A percentile compares a stretch with the other conserved stretches of the same genome.
These are phyloP conservation scores for Clepsis dumicolana DNA, from an alignment of 2,888 invertebrate genomes.

Conservation along the genomic window DNA sequence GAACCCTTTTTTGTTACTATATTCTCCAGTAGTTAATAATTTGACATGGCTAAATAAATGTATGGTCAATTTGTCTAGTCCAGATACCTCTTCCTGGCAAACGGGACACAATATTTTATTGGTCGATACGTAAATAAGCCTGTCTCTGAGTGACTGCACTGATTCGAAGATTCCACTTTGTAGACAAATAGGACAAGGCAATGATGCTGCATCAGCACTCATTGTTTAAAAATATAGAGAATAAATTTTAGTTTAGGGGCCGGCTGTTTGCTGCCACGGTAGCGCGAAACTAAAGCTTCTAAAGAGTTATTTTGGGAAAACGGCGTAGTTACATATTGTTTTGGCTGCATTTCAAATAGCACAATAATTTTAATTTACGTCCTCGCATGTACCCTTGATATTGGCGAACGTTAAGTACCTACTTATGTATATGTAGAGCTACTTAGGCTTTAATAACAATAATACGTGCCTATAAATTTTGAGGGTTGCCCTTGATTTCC, in stretches of 20 bases:
- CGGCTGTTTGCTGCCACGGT: constrained; percentile 55
- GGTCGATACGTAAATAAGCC: constrained; percentile 91
- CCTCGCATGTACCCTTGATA: neutral
- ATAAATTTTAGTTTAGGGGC: neutral
- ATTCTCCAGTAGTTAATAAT: constrained; percentile 60
- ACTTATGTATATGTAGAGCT: too few relatives aligned
- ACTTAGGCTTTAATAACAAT: too few relatives aligned
- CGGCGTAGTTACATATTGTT: constrained; percentile 65
- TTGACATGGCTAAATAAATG: constrained; percentile 92
- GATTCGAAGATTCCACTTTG: constrained; percentile 90
- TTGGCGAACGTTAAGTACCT: neutral
- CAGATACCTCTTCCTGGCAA: constrained; percentile 90
- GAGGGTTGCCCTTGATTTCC: too few relatives aligned
- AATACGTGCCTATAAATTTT: too few relatives aligned
- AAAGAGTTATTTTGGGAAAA: constrained; percentile 76
- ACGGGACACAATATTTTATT: constrained; percentile 91
- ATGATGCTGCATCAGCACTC: constrained; percentile 84
- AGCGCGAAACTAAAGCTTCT: constrained; percentile 70
- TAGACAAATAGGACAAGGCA: constrained; percentile 92
- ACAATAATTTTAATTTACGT: constrained; percentile 46
- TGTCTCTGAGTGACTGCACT: constrained; percentile 89
- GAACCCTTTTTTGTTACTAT: constrained; percentile 51
- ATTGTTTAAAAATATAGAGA: constrained; percentile 51
- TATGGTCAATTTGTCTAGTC: constrained; percentile 93
- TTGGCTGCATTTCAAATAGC: constrained; percentile 80